Base-by-base conservation (phyloP, 2,797 vertebrate species). In the Gallinago stenura region DNA sequence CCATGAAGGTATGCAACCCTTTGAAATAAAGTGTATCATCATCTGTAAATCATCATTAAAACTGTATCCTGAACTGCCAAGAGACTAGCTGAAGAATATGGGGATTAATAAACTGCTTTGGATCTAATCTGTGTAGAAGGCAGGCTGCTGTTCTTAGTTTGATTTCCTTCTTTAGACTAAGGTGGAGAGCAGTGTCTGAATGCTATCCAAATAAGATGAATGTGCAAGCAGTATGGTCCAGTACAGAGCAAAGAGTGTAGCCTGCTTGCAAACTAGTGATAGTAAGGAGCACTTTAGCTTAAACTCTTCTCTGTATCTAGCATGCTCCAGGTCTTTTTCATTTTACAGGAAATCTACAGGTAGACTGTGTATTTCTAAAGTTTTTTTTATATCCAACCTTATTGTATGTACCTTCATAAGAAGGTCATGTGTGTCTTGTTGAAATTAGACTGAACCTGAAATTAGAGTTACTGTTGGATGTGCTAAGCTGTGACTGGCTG, bases 121-220 rank as follows among this genome's bases (percentile, higher is more conserved):
- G 30, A 77, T 75, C 39, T 88, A 62, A 72, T 78, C 41, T 26
- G 15, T 60, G 6, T 39, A 58, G 77, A 77, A 90, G 21, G n/a
- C 30, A 87, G 66, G 37, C 64, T 78, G 62, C 61, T 91, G 19
- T 73, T 83, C 46, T 78, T 73, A 28, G 58, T 84, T 92, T 86
- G 83, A 79, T 84, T 84, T 48, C 45, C 61, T 88, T 87, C 70
- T 83, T 88, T 57, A 94, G 71, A 28, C 30, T 87, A 31, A 89
- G 26, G 48, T 87, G 53, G 31, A 80, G 70, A 75, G 33, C 46
- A 48, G 28, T 65, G n/a, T 60, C 26, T 12, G 11, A 90, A 70
- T 9, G 3, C 33, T n/a, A 46, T 45, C 43, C 68, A 72, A 48
- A 25, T 51, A 30, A 48, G 62, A 78, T 26, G 56, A 73, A 45